Conservation (phyloP, 2,888 invertebrate genomes). For the Phorcus lineatus region DNA sequence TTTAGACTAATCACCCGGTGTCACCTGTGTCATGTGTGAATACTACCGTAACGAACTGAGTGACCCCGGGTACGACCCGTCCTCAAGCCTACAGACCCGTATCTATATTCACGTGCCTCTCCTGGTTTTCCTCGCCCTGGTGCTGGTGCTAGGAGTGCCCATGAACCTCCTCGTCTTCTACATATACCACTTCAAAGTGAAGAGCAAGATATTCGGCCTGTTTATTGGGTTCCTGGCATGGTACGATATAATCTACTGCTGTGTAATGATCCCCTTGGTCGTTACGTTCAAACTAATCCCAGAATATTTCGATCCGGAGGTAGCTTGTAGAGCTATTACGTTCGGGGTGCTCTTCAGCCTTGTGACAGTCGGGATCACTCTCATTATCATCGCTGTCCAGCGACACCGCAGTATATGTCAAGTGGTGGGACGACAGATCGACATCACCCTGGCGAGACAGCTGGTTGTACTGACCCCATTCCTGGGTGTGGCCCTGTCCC, state of each 20-base stretch:
- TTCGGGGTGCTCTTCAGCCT: neutral
- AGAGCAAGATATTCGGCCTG: neutral
- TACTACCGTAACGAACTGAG: neutral
- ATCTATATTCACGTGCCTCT: neutral
- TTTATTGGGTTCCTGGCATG: neutral
- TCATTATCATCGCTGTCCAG: neutral
- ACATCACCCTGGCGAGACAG: neutral
- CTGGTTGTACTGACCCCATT: neutral
- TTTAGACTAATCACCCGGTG: no score
- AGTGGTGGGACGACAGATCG: neutral
- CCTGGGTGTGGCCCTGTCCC: neutral
- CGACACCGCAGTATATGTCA: neutral
- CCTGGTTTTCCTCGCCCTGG: neutral
- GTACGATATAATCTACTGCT: neutral
- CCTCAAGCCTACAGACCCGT: neutral
- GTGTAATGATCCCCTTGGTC: neutral
- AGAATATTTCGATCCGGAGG: neutral
- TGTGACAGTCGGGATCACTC: constrained; percentile 1
- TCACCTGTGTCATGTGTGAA: neutral
- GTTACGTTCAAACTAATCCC: neutral
- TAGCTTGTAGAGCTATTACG: neutral
- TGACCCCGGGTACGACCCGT: no score
- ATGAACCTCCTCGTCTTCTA: neutral
- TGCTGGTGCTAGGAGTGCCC: neutral
- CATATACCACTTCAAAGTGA: neutral